Evolutionary conservation across 2,888 invertebrate species (phyloP).

Genomic region (Heliconius charithonia): DNA sequence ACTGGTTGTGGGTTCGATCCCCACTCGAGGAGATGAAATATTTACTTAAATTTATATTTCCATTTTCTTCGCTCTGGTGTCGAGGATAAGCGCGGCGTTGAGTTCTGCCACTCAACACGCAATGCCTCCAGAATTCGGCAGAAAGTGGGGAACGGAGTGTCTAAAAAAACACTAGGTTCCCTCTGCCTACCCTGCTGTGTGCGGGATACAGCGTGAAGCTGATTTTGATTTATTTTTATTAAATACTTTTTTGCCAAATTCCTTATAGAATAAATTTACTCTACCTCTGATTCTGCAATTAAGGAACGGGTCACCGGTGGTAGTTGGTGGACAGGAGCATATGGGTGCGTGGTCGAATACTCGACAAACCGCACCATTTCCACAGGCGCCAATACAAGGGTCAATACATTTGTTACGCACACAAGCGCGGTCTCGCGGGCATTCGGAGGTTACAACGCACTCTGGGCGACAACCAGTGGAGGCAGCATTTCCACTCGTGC

Average conservation of each 20-base stretch:
- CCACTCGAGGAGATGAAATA: no score
- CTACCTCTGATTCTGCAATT: conserved; percentile 80
- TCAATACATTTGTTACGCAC: conserved; percentile 91
- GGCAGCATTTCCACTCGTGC: conserved; percentile 89
- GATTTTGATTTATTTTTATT: no score
- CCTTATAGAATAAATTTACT: conserved; percentile 8
- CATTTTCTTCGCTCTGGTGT: no score
- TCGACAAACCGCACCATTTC: conserved; percentile 89
- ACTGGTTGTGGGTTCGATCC: no score
- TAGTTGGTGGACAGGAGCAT: conserved; percentile 89
- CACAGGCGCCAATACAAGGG: conserved; percentile 92
- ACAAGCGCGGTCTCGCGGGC: conserved; percentile 89
- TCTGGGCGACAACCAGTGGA: conserved; percentile 92
- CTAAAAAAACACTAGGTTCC: no score
- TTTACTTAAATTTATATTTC: no score
- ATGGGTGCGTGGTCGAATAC: conserved; percentile 84
- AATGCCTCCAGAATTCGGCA: no score
- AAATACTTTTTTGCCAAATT: background rate
- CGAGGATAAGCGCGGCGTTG: no score
- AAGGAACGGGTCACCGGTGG: conserved; percentile 92
- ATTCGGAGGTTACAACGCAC: conserved; percentile 92
- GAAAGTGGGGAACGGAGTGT: no score
- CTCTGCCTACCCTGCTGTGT: no score
- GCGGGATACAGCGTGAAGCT: no score
- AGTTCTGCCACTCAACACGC: no score